phyloP scores from a whole-genome alignment of 2,888 invertebrate genomes.

The Caenorhabditis sp. region DNA sequence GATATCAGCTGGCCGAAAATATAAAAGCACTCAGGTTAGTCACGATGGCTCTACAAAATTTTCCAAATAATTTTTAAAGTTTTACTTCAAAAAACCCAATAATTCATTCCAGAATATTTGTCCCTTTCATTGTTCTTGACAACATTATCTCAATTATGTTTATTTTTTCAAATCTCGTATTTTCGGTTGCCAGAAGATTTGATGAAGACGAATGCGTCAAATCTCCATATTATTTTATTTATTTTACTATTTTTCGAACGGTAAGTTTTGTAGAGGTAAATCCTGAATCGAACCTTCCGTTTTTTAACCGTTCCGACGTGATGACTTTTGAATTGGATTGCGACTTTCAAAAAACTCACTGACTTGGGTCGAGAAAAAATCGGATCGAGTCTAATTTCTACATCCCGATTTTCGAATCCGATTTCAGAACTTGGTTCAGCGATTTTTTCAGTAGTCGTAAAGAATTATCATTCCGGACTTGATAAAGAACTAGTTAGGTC shows the following conservation, averaged over 20 bases:
- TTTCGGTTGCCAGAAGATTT: constrained; percentile 20
- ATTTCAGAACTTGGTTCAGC: too few relatives aligned
- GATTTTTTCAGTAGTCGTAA: too few relatives aligned
- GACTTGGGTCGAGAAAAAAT: not conserved
- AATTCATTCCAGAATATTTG: constrained; percentile 26
- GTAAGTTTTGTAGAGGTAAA: constrained; percentile 7
- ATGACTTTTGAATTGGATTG: too few relatives aligned
- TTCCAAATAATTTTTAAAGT: not conserved
- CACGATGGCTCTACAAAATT: too few relatives aligned
- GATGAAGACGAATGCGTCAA: constrained; percentile 27
- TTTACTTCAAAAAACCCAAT: not conserved
- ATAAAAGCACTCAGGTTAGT: constrained; percentile 38
- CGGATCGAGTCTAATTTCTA: too few relatives aligned
- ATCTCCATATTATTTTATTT: not conserved
- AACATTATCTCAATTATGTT: constrained; percentile 31
- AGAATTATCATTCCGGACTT: too few relatives aligned
- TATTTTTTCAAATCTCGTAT: constrained; percentile 23
- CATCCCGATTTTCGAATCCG: too few relatives aligned
- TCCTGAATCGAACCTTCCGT: too few relatives aligned
- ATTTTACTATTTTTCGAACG: constrained; percentile 33
- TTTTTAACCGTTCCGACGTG: too few relatives aligned
- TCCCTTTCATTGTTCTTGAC: constrained; percentile 36
- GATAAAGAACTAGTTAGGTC: too few relatives aligned
- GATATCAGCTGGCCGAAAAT: constrained; percentile 40
- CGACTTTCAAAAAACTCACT: not conserved